Evolutionary conservation across 2,113 vertebrate species (phyloP).

Genomic region (Siniperca chuatsi): DNA sequence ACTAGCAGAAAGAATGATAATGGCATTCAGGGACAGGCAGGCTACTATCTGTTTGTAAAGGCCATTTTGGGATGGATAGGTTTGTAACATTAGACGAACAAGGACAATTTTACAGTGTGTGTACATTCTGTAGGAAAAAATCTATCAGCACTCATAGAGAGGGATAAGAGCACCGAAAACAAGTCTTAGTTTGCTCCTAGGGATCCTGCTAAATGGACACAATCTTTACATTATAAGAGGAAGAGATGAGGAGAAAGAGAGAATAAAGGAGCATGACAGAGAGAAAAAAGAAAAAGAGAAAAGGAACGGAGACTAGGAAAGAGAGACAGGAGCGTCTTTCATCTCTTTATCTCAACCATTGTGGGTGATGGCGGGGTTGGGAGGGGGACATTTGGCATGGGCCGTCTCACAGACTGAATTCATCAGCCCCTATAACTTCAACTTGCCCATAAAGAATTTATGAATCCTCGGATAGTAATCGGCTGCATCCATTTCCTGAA

Average conservation of each 20-base stretch:
- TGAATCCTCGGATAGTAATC: slow-evolving; percentile 92
- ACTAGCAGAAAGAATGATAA: slow-evolving; percentile 66
- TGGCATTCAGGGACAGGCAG: slow-evolving; percentile 50
- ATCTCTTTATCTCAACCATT: slow-evolving; percentile 63
- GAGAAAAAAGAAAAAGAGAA: slow-evolving; percentile 14
- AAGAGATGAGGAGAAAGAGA: slow-evolving; percentile 13
- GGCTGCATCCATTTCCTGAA: slow-evolving; percentile 89
- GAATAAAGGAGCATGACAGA: slow-evolving; percentile 16
- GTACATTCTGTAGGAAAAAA: slow-evolving; percentile 39
- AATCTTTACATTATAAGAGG: slow-evolving; percentile 47
- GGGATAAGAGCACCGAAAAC: slow-evolving; percentile 33
- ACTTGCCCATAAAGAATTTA: slow-evolving; percentile 90
- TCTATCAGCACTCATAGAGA: slow-evolving; percentile 27
- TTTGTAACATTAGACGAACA: slow-evolving; percentile 62
- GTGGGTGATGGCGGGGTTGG: slow-evolving; percentile 41
- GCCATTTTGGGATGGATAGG: slow-evolving; percentile 55
- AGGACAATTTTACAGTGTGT: slow-evolving; percentile 40
- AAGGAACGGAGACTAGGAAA: slow-evolving; percentile 25
- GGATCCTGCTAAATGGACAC: slow-evolving; percentile 54
- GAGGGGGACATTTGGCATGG: slow-evolving; percentile 71
- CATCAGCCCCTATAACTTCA: slow-evolving; percentile 85
- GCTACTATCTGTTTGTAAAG: slow-evolving; percentile 64
- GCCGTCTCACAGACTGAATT: slow-evolving; percentile 83
- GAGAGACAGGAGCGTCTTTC: slow-evolving; percentile 56
- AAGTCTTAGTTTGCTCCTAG: slow-evolving; percentile 36